A percentile compares a stretch with the other conserved stretches of the same genome.
phyloP scores from a whole-genome alignment of 2,797 vertebrate genomes.

The Pagetopsis macropterus region DNA sequence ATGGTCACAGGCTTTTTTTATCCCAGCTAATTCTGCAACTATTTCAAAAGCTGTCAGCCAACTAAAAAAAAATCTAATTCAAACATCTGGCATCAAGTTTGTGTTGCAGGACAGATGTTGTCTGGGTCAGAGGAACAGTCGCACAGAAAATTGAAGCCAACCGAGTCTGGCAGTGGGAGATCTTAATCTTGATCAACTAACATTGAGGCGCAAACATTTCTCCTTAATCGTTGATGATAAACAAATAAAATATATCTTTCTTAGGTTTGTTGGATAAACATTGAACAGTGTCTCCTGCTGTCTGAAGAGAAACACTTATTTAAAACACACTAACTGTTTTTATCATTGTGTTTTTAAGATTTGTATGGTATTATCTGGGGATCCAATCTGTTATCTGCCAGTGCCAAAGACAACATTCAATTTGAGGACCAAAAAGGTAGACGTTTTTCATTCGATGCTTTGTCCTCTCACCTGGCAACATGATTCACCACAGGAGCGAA shows the following conservation, averaged over 20 bases:
- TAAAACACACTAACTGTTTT: not conserved
- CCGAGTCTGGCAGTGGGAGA: slow-evolving; percentile 3
- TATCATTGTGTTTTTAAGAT: not conserved
- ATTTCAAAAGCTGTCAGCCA: slow-evolving; percentile 14
- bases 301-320: not conserved
- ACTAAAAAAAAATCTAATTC: slow-evolving; percentile 21
- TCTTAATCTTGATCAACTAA: not conserved
- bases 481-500: slow-evolving; percentile 95
- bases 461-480: slow-evolving; percentile 88
- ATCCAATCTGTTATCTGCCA: too few relatives aligned
- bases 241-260: not conserved
- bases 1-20: not conserved
- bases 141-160: slow-evolving; percentile 9
- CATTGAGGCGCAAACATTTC: not conserved
- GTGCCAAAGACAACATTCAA: too few relatives aligned
- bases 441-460: not conserved
- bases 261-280: slow-evolving; percentile 1
- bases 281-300: not conserved
- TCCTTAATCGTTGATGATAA: not conserved
- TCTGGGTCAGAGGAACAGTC: slow-evolving; percentile 12
- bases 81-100: slow-evolving; percentile 29
- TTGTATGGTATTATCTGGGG: too few relatives aligned
- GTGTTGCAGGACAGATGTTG: slow-evolving; percentile 30
- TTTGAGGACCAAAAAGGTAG: not conserved
- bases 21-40: slow-evolving; percentile 8